Base-by-base conservation (phyloP, 2,113 vertebrate species). In the Microcebus murinus region DNA sequence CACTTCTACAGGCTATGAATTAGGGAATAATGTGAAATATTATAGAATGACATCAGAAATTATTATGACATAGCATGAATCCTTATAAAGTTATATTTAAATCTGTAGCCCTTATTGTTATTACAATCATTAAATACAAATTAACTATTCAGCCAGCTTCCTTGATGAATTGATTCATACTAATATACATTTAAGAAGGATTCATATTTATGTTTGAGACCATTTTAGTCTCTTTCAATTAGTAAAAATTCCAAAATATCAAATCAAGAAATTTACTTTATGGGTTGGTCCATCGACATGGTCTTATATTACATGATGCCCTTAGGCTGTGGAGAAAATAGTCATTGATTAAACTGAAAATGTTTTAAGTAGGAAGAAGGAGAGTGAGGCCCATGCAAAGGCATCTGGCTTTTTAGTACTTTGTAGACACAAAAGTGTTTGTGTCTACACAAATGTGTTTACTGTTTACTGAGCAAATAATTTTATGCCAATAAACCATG, bases 401-500 rank as follows among this genome's bases (percentile, higher is more conserved):
- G 68, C 11, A 11, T 71, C 6, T 23, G 39, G n/a, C 4, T 29
- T 21, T 10, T n/a, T 39, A n/a, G 39, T 2, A 39, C 31, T 71
- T 84, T 65, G 18, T 27, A 74, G 82, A 90, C 31, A 65, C 13
- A 20, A 55, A 89, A 74, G 6, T 34, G 23, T 73, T 59, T 63
- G 65, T 88, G 39, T 71, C 68, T 48, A 71, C 34, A 82, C 59
- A 73, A 73, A 65, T 0, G 0, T 63, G 29, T 76, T 93, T 91
- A 18, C 11, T 94, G 23, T 74, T 83, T 70, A 91, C 48, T 73
- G 36, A 59, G n/a, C 6, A 87, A 70, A 79, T 23, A 50, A 93
- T 48, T 96, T 90, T 74, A 80, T 96, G 96, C 93, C 97, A 97
- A 93, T 80, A 95, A 70, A 94, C 90, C 94, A 97, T 92, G 92